Percentiles rank a stretch among this genome's conserved stretches.
These are phyloP conservation scores for Crematogaster levior DNA, from an alignment of 2,888 invertebrate genomes.

Conservation along the genomic window DNA sequence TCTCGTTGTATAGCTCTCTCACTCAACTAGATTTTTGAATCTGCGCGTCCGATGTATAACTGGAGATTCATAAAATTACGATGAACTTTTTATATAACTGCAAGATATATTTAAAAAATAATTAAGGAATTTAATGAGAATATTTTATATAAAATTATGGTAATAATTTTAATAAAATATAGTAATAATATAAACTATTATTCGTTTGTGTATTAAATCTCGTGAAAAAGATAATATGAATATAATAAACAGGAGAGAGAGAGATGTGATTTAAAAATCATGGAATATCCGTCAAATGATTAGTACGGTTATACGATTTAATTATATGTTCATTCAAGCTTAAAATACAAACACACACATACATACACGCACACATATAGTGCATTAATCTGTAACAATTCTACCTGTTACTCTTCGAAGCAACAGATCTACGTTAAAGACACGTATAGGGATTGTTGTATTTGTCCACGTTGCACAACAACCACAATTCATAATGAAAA, in stretches of 20 bases:
- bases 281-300: not conserved
- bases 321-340: not conserved
- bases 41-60: conserved; percentile 4
- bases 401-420: conserved; percentile 20
- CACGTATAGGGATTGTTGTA: not conserved
- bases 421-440: conserved; percentile 8
- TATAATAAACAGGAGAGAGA: too few species aligned
- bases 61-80: conserved; percentile 26
- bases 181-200: too few species aligned
- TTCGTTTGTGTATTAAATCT: not conserved
- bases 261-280: not conserved
- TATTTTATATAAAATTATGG: not conserved
- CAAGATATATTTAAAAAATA: conserved; percentile 12
- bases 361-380: too few species aligned
- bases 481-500: conserved; percentile 22
- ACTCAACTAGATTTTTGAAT: conserved; percentile 53
- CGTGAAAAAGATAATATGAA: not conserved
- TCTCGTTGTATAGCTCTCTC: conserved; percentile 46
- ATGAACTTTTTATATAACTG: not conserved
- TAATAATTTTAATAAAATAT: too few species aligned
- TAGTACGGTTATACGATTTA: not conserved
- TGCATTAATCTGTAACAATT: not conserved
- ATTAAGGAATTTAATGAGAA: not conserved
- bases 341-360: not conserved
- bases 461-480: conserved; percentile 13